These are phyloP conservation scores for Megaceryle alcyon DNA, from an alignment of 2,797 vertebrate species.

Conservation along the genomic window DNA sequence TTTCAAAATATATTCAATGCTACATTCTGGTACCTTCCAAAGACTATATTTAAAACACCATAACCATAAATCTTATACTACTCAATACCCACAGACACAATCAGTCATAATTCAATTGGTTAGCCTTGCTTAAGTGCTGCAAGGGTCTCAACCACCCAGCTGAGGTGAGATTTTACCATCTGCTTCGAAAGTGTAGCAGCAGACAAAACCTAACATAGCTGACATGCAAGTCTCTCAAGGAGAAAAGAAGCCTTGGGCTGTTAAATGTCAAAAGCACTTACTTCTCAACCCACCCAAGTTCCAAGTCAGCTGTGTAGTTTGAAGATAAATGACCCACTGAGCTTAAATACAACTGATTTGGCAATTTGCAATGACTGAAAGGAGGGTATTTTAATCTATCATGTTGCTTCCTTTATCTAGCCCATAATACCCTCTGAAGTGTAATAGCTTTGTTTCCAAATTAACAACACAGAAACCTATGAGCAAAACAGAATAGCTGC, in stretches of 20 bases:
- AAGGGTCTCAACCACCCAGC: slow-evolving; percentile 26
- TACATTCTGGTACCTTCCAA: background rate
- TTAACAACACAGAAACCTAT: background rate
- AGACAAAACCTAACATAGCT: slow-evolving; percentile 32
- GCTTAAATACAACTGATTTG: background rate
- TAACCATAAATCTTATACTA: slow-evolving; percentile 27
- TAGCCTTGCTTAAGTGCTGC: slow-evolving; percentile 54
- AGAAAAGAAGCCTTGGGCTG: slow-evolving; percentile 68
- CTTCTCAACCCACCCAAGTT: slow-evolving; percentile 42
- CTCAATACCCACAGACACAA: background rate
- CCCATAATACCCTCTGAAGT: background rate
- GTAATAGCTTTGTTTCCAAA: slow-evolving; percentile 34
- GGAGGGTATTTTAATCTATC: background rate
- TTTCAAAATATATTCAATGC: background rate
- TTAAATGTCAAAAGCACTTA: slow-evolving; percentile 60
- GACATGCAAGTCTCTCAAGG: slow-evolving; percentile 65
- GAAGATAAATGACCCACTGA: slow-evolving; percentile 44
- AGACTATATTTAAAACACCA: slow-evolving; percentile 10
- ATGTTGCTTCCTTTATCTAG: background rate
- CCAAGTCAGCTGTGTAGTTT: slow-evolving; percentile 54
- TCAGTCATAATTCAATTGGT: slow-evolving; percentile 54
- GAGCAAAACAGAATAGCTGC: background rate
- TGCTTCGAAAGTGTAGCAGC: slow-evolving; percentile 58
- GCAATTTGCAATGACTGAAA: background rate
- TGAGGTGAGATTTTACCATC: slow-evolving; percentile 68